Conservation (phyloP, 2,797 vertebrate genomes). For the Podarcis siculus region DNA sequence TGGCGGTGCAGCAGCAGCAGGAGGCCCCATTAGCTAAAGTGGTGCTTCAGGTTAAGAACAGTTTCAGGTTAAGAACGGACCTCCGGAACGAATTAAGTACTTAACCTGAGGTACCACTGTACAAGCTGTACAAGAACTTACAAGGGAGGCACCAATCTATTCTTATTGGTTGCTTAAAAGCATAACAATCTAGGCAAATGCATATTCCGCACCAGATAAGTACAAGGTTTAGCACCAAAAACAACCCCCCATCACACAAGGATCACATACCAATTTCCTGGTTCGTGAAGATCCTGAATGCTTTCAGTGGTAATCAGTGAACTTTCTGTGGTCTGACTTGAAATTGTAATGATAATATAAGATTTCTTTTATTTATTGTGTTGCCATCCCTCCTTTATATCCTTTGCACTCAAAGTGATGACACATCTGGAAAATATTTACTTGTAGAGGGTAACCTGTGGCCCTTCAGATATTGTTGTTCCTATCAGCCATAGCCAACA, state of each 20-base stretch:
- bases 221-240: background rate
- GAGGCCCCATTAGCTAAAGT: too few species aligned
- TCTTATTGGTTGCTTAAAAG: background rate
- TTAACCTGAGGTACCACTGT: too few species aligned
- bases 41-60: too few species aligned
- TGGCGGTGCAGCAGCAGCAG: too few species aligned
- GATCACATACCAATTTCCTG: background rate
- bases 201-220: background rate
- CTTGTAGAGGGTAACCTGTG: background rate
- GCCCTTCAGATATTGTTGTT: background rate
- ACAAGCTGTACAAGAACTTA: too few species aligned
- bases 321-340: background rate
- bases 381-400: background rate
- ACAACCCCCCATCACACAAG: too few species aligned
- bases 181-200: background rate
- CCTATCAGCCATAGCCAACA: background rate
- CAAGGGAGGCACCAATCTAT: too few species aligned
- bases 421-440: background rate
- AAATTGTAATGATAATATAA: background rate
- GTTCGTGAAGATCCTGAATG: background rate
- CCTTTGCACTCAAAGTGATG: background rate
- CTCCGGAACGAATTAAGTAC: too few species aligned
- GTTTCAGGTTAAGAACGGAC: too few species aligned
- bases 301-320: background rate
- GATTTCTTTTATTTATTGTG: background rate